Conservation (phyloP, 2,888 invertebrate genomes). For the Vesta saturnalis region DNA sequence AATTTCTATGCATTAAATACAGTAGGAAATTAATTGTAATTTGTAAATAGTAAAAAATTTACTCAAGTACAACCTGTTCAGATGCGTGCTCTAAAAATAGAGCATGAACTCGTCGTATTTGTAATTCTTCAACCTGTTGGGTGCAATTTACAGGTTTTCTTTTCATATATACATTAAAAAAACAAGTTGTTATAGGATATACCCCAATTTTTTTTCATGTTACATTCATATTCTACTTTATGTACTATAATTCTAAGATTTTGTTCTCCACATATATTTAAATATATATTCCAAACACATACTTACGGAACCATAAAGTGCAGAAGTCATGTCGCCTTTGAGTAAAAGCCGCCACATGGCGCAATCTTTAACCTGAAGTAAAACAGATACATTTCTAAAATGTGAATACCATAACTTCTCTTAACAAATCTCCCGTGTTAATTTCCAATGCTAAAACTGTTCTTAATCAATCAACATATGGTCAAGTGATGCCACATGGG, state of each 20-base stretch:
- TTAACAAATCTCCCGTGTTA: conserved; percentile 26
- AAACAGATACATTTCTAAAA: conserved; percentile 23
- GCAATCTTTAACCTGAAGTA: conserved; percentile 21
- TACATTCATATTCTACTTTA: neutral
- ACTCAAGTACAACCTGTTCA: conserved; percentile 24
- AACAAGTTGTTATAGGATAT: conserved; percentile 3
- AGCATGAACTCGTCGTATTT: conserved; percentile 6
- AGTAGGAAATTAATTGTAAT: neutral
- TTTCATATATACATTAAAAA: neutral
- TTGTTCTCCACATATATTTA: conserved; percentile 5
- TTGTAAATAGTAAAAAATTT: conserved; percentile 8
- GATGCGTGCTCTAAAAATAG: conserved; percentile 25
- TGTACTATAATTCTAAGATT: neutral
- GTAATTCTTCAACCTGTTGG: conserved; percentile 23
- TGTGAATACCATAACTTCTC: conserved; percentile 14
- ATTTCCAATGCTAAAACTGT: conserved; percentile 12
- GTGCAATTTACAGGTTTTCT: conserved; percentile 18
- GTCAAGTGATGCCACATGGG: conserved; percentile 10
- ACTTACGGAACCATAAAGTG: conserved; percentile 23
- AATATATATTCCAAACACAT: conserved; percentile 27
- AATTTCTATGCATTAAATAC: no score
- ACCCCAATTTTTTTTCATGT: conserved; percentile 14
- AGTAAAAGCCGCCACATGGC: conserved; percentile 18
- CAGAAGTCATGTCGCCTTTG: conserved; percentile 25
- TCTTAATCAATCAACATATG: conserved; percentile 26